Evolutionary conservation across 2,888 invertebrate genomes (phyloP).

Genomic region (Euproctis similis): DNA sequence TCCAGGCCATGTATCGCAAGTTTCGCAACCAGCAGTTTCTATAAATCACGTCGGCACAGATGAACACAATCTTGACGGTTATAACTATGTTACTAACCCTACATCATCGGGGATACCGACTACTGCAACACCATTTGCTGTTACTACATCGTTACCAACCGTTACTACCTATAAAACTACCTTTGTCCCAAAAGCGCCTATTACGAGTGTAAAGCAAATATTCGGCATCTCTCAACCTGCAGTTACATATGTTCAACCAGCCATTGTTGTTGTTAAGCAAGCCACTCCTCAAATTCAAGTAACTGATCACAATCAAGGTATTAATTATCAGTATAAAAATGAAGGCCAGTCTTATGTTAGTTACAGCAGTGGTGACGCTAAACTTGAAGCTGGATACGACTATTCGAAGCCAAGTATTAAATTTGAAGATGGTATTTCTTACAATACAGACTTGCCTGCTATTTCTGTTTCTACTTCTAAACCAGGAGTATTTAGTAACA

Average conservation of each 20-base stretch:
- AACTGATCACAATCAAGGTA: constrained; percentile 43
- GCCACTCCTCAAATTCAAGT: constrained; percentile 42
- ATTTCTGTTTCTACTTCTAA: constrained; percentile 48
- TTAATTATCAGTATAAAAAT: constrained; percentile 38
- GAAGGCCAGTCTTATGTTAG: constrained; percentile 19
- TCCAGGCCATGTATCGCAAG: constrained; percentile 40
- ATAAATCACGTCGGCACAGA: constrained; percentile 58
- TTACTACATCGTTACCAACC: constrained; percentile 49
- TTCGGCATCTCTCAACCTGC: constrained; percentile 61
- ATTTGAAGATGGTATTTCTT: constrained; percentile 55
- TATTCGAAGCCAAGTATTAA: constrained; percentile 52
- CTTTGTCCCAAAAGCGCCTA: constrained; percentile 54
- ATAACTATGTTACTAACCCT: constrained; percentile 53
- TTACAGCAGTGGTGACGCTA: constrained; percentile 12
- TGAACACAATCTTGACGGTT: constrained; percentile 48
- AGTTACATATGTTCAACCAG: constrained; percentile 59
- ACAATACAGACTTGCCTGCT: constrained; percentile 47
- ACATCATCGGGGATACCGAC: constrained; percentile 63
- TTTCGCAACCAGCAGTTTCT: constrained; percentile 54
- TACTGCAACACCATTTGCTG: constrained; percentile 56
- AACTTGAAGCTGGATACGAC: constrained; percentile 40
- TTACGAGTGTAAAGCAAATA: constrained; percentile 57
- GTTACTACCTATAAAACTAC: constrained; percentile 51
- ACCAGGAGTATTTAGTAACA: constrained; percentile 50
- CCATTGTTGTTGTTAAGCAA: constrained; percentile 42